These are phyloP conservation scores for Actenoides lindsayi DNA, from an alignment of 2,113 vertebrate species.

Conservation along the genomic window DNA sequence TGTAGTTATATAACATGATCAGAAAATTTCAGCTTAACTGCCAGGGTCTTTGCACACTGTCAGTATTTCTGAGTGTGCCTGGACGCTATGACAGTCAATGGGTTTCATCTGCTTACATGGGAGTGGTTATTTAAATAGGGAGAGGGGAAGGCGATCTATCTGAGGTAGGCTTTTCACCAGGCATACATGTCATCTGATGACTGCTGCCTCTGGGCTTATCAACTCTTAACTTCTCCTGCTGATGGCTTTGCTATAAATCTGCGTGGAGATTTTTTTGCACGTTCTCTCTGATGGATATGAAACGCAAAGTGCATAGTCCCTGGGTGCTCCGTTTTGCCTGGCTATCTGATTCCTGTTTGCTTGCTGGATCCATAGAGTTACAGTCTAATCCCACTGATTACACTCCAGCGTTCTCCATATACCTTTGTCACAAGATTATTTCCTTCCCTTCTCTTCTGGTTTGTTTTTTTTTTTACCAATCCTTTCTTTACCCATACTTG, in stretches of 20 bases:
- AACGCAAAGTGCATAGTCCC: background rate
- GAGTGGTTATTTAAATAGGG: rapidly evolving
- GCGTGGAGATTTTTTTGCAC: background rate
- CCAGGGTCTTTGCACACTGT: background rate
- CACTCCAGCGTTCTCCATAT: rapidly evolving
- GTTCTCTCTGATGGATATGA: background rate
- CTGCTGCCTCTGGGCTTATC: background rate
- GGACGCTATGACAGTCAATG: background rate
- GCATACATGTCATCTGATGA: background rate
- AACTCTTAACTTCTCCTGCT: background rate
- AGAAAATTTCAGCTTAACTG: background rate
- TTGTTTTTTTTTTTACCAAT: too few species aligned
- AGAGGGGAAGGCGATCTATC: rapidly evolving
- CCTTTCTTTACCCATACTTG: background rate
- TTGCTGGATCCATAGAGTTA: background rate
- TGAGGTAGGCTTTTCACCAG: background rate
- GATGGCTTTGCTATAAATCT: background rate
- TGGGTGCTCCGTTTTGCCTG: background rate
- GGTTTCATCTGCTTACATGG: background rate
- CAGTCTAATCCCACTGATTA: background rate
- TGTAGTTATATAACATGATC: background rate
- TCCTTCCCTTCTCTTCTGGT: background rate
- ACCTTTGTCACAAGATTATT: background rate
- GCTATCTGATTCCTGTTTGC: background rate
- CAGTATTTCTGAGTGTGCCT: background rate